Evolutionary conservation across 1,140 invertebrate genomes (phyloP).

Genomic region (Eulimnadia texana): DNA sequence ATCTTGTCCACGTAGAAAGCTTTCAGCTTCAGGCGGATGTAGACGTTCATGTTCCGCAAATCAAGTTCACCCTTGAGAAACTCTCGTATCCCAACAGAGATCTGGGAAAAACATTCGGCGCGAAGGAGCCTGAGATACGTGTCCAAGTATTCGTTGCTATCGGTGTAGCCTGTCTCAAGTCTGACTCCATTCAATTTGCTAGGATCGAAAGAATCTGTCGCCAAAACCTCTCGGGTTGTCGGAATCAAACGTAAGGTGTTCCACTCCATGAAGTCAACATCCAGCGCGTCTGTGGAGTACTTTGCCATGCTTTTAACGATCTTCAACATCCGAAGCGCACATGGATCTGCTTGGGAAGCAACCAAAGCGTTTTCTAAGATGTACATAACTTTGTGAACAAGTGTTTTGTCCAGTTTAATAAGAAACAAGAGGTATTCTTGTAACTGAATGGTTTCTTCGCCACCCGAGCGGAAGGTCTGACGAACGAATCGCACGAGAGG

Average conservation of each 20-base stretch:
- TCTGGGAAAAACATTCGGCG: conserved; percentile 9
- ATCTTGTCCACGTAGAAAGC: conserved; percentile 9
- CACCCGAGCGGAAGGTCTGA: not conserved
- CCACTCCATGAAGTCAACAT: not conserved
- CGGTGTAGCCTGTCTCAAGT: not conserved
- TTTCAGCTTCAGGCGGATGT: not conserved
- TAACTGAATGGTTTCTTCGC: no score
- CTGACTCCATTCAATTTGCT: conserved; percentile 1
- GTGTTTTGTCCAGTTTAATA: no score
- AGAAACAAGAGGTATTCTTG: no score
- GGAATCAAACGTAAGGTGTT: not conserved
- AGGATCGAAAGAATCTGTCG: not conserved
- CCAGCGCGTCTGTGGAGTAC: not conserved
- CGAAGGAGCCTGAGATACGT: conserved; percentile 7
- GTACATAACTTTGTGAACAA: no score
- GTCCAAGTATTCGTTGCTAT: conserved; percentile 13
- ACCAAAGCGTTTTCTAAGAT: no score
- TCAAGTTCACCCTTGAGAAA: conserved; percentile 3
- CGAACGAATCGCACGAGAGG: not conserved
- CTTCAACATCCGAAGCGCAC: not conserved
- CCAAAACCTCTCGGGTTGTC: not conserved
- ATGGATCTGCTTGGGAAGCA: no score
- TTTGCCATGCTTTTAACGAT: not conserved
- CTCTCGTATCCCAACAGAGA: conserved; percentile 1
- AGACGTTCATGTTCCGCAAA: conserved; percentile 12